Conservation (phyloP, 2,113 vertebrate species). For the Rhinopomastus cyanomelas region DNA sequence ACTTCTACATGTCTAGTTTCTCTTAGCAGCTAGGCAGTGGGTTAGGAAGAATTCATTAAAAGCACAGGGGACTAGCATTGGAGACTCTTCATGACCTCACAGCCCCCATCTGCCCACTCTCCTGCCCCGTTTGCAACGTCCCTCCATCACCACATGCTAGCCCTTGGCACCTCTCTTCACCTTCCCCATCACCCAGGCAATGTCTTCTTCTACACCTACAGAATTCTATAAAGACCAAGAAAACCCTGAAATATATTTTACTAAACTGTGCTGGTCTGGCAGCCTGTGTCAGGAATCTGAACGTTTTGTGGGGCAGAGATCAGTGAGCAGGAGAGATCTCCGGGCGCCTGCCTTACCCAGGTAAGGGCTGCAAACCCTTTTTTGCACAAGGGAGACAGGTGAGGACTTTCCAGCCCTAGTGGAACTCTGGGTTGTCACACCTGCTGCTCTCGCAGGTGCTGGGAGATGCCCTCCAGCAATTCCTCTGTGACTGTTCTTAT, state of each 20-base stretch:
- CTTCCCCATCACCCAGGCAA: not conserved
- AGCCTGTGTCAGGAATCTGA: not conserved
- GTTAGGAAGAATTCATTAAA: not conserved
- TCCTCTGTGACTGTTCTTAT: conserved; percentile 20
- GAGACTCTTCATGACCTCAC: not conserved
- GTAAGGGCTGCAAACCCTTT: not conserved
- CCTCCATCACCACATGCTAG: not conserved
- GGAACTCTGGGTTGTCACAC: not conserved
- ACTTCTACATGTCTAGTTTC: not conserved
- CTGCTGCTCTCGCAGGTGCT: conserved; percentile 48
- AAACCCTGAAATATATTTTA: not conserved
- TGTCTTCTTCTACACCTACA: not conserved
- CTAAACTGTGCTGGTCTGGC: not conserved
- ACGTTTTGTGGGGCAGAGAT: not conserved
- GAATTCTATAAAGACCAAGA: not conserved
- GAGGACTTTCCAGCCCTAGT: not conserved
- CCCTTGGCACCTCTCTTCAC: not conserved
- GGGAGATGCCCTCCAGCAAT: conserved; percentile 11
- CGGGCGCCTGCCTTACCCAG: not conserved
- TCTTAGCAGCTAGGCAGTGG: not conserved
- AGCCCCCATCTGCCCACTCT: not conserved
- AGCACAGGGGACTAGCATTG: accelerated
- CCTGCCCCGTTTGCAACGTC: not conserved
- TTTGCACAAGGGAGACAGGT: not conserved
- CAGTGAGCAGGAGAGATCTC: not conserved